These are phyloP conservation scores for Zophobas morio DNA, from an alignment of 1,140 invertebrate genomes.

Conservation along the genomic window DNA sequence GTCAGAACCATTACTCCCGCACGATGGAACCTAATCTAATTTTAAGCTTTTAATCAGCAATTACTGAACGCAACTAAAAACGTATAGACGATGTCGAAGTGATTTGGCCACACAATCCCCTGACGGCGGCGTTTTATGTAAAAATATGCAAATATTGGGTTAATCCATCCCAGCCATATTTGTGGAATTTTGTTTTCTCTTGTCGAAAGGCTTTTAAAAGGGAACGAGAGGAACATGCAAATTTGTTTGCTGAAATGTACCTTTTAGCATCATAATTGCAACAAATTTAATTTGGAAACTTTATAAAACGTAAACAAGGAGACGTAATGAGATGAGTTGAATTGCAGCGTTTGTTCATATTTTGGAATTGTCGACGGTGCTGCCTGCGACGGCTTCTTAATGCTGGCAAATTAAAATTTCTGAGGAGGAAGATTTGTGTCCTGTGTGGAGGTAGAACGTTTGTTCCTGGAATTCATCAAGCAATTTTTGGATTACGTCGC, in stretches of 20 bases:
- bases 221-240: slow-evolving; percentile 46
- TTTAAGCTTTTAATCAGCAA: slow-evolving; percentile 43
- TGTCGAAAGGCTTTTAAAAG: slow-evolving; percentile 44
- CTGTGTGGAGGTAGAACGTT: too few relatives aligned
- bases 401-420: neutral
- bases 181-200: slow-evolving; percentile 45
- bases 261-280: slow-evolving; percentile 43
- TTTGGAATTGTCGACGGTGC: slow-evolving; percentile 20
- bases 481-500: too few relatives aligned
- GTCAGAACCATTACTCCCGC: slow-evolving; percentile 8
- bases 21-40: slow-evolving; percentile 33
- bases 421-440: too few relatives aligned
- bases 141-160: slow-evolving; percentile 46
- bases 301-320: slow-evolving; percentile 46
- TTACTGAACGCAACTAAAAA: slow-evolving; percentile 44
- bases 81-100: slow-evolving; percentile 44
- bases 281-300: slow-evolving; percentile 47
- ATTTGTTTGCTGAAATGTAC: slow-evolving; percentile 31
- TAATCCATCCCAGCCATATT: slow-evolving; percentile 45
- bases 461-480: too few relatives aligned
- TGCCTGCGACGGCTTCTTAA: slow-evolving; percentile 14
- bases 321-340: slow-evolving; percentile 38
- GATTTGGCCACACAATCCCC: slow-evolving; percentile 45
- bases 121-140: slow-evolving; percentile 42
- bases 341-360: slow-evolving; percentile 26